A percentile compares a stretch with the other conserved stretches of the same genome.
Conservation (phyloP, 2,797 vertebrate species). For the Anabas testudineus region DNA sequence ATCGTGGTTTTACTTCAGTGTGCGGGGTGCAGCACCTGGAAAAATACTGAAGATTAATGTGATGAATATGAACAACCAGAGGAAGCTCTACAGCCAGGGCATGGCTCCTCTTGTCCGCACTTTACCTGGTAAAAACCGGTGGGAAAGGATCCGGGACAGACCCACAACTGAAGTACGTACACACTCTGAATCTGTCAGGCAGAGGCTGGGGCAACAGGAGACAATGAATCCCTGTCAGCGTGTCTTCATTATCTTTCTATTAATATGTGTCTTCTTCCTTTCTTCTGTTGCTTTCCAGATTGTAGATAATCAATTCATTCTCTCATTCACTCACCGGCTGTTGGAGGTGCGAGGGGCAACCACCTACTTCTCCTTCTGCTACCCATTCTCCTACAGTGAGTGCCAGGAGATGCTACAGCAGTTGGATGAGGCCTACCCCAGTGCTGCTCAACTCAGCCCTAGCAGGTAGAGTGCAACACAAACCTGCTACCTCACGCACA, state of each 20-base stretch:
- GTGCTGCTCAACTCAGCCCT: conserved; percentile 81
- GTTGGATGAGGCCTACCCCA: conserved; percentile 88
- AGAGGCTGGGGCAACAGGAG: conserved; percentile 8
- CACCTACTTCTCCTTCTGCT: conserved; percentile 97
- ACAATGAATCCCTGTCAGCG: conserved; percentile 9
- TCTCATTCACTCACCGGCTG: conserved; percentile 95
- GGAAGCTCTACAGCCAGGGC: conserved; percentile 96
- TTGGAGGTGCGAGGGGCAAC: conserved; percentile 89
- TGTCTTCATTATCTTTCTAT: conserved; percentile 19
- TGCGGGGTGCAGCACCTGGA: conserved; percentile 88
- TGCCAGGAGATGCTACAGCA: conserved; percentile 94
- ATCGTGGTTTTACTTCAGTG: conserved; percentile 98
- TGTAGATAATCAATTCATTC: conserved; percentile 93
- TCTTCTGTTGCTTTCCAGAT: conserved; percentile 80
- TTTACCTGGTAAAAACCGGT: conserved; percentile 88
- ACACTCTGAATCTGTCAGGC: background rate
- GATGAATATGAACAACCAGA: conserved; percentile 99
- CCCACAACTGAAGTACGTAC: conserved; percentile 89
- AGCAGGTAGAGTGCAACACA: conserved; percentile 84
- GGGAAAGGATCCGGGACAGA: conserved; percentile 93
- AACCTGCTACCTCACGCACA: background rate
- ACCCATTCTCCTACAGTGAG: conserved; percentile 94
- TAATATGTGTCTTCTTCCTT: conserved; percentile 17
- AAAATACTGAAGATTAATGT: conserved; percentile 95
- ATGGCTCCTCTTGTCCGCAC: conserved; percentile 96